phyloP scores from a whole-genome alignment of 2,113 vertebrate genomes.

The Laterallus jamaicensis region DNA sequence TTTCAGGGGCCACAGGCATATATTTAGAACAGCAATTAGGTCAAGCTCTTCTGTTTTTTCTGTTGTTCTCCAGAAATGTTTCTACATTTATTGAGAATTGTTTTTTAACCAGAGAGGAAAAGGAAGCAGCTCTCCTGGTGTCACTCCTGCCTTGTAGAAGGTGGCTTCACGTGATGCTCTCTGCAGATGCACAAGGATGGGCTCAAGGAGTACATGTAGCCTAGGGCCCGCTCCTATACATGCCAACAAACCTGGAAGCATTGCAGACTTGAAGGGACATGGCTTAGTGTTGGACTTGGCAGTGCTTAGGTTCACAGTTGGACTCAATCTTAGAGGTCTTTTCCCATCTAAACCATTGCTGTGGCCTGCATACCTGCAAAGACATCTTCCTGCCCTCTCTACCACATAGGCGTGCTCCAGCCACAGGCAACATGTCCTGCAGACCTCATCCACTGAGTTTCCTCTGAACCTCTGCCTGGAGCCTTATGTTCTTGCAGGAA shows the following conservation, averaged over 20 bases:
- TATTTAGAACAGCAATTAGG: constrained; percentile 5
- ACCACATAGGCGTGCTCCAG: rapidly evolving
- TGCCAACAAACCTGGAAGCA: not conserved
- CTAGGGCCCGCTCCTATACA: not conserved
- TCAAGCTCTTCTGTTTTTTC: not conserved
- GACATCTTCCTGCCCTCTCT: not conserved
- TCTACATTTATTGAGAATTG: not conserved
- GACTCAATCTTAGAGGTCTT: too few relatives aligned
- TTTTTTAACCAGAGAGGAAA: not conserved
- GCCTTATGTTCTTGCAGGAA: not conserved
- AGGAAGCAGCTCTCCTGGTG: not conserved
- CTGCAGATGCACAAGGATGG: not conserved
- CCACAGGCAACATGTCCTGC: rapidly evolving
- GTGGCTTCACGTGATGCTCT: not conserved
- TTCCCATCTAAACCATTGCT: not conserved
- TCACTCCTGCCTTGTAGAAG: rapidly evolving
- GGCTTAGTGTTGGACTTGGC: too few relatives aligned
- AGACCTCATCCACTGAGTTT: not conserved
- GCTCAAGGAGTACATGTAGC: not conserved
- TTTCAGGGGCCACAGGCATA: constrained; percentile 7
- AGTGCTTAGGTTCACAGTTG: too few relatives aligned
- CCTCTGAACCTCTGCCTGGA: not conserved
- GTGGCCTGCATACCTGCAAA: rapidly evolving
- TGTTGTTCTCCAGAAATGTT: not conserved
- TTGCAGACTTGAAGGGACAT: not conserved